Percentiles rank a stretch among this genome's conserved stretches.
phyloP scores from a whole-genome alignment of 2,888 invertebrate genomes.

The Caenorhabditis uteleia region DNA sequence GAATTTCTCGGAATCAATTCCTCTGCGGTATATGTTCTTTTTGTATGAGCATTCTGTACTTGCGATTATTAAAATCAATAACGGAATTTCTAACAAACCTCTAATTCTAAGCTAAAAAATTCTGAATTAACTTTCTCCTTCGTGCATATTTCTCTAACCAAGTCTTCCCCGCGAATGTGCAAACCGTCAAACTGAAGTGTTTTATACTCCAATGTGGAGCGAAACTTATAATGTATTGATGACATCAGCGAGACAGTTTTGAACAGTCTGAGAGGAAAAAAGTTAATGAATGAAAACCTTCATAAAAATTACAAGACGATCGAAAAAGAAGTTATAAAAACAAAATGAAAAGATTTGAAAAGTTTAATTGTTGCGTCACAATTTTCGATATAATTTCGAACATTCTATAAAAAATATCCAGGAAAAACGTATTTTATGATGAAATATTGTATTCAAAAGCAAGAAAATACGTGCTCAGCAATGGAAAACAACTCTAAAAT shows the following conservation, averaged over 20 bases:
- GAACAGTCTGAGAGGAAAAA: conserved; percentile 3
- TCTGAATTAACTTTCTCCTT: conserved; percentile 89
- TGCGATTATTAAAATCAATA: not conserved
- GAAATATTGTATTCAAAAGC: too few relatives aligned
- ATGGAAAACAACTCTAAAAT: too few relatives aligned
- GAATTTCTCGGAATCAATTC: conserved; percentile 95
- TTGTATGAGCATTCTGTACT: conserved; percentile 75
- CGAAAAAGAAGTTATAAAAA: conserved; percentile 1
- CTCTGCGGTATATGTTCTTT: conserved; percentile 84
- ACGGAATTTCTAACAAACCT: conserved; percentile 23
- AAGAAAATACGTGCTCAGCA: too few relatives aligned
- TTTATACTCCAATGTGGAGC: conserved; percentile 92
- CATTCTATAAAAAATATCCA: too few relatives aligned
- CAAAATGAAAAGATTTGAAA: not conserved
- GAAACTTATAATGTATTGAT: conserved; percentile 98
- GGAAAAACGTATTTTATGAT: too few relatives aligned
- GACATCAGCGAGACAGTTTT: conserved; percentile 72
- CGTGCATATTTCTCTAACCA: conserved; percentile 91
- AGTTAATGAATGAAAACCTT: too few relatives aligned
- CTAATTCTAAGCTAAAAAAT: conserved; percentile 89
- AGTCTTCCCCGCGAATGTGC: conserved; percentile 90
- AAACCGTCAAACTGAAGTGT: conserved; percentile 84
- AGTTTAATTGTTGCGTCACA: not conserved
- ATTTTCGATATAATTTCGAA: too few relatives aligned
- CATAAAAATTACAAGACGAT: not conserved